Base-by-base conservation (phyloP, 2,888 invertebrate genomes). In the Muschampia plurimacula region DNA sequence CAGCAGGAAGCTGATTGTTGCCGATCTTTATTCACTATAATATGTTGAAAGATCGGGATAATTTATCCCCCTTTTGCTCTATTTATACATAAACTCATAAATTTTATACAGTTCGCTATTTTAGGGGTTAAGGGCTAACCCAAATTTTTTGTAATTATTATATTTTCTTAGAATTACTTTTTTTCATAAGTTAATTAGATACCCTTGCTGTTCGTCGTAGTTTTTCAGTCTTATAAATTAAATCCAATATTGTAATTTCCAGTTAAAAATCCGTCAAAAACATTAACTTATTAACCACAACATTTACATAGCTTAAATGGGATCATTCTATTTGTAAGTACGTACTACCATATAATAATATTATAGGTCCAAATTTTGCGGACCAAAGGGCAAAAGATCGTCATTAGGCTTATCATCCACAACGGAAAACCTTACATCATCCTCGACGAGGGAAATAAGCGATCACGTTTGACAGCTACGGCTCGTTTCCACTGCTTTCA, bases 381-480 rank as follows among this genome's bases (percentile, higher is more conserved):
- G 78, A 75, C 75, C 78, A 77, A 83, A 80, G 77, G 80, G 78
- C 81, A 79, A 81, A 82, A 79, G 83, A 78, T 78, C 74, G 82
- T 88, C 88, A 88, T 90, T 89, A 86, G 80, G 81, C 84, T 88
- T 92, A 92, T 92, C 92, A 84, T 82, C 81, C 82, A 80, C 86
- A 83, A 82, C 87, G 91, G 90, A 90, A 91, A 91, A 87, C 89
- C 88, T 83, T 92, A 89, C 87, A 89, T 92, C 92, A 91, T 89
- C 83, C 87, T 82, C 86, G 85, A 89, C 88, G 90, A 86, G 86
- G 89, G 89, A 88, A 92, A 91, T 91, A 90, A 89, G 86, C 91
- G 88, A 90, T 91, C 89, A 85, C 83, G 83, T 86, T 87, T 89
- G 88, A 86, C 88, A 83, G 84, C 81, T 85, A 86, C 83, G 84